These are phyloP conservation scores for Congeria kusceri DNA, from an alignment of 2,888 invertebrate species.

Conservation along the genomic window DNA sequence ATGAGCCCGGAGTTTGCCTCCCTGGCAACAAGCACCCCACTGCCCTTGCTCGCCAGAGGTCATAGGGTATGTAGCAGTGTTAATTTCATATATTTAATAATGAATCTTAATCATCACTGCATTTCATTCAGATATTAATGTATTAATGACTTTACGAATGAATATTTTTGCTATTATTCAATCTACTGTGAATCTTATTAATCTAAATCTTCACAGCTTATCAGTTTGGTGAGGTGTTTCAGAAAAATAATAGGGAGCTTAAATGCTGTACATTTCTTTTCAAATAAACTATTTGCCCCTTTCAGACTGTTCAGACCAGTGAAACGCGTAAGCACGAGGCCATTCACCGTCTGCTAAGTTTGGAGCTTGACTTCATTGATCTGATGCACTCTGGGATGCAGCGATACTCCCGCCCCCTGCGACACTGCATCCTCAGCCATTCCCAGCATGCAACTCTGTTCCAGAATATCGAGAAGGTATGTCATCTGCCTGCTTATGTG, in stretches of 20 bases:
- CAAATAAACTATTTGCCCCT: no score
- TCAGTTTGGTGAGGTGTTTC: no score
- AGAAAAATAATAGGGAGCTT: no score
- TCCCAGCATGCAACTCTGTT: conserved; percentile 82
- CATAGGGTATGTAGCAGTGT: conserved; percentile 67
- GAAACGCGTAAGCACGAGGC: conserved; percentile 76
- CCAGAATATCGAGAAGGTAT: conserved; percentile 84
- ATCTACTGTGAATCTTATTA: no score
- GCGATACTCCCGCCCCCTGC: conserved; percentile 81
- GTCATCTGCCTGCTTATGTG: neutral
- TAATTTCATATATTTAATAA: no score
- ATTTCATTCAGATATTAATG: no score
- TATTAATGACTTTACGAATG: no score
- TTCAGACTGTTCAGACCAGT: conserved; percentile 67
- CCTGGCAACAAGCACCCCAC: conserved; percentile 76
- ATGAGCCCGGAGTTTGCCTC: conserved; percentile 53
- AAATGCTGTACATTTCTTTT: no score
- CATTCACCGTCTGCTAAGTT: conserved; percentile 75
- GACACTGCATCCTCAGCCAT: conserved; percentile 80
- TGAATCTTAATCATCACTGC: no score
- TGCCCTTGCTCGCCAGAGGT: conserved; percentile 72
- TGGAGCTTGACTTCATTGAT: conserved; percentile 81
- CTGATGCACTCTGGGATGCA: conserved; percentile 83
- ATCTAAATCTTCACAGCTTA: no score
- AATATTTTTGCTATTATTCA: no score